These are phyloP conservation scores for Thecophora atra DNA, from an alignment of 2,888 invertebrate genomes.

Conservation along the genomic window DNA sequence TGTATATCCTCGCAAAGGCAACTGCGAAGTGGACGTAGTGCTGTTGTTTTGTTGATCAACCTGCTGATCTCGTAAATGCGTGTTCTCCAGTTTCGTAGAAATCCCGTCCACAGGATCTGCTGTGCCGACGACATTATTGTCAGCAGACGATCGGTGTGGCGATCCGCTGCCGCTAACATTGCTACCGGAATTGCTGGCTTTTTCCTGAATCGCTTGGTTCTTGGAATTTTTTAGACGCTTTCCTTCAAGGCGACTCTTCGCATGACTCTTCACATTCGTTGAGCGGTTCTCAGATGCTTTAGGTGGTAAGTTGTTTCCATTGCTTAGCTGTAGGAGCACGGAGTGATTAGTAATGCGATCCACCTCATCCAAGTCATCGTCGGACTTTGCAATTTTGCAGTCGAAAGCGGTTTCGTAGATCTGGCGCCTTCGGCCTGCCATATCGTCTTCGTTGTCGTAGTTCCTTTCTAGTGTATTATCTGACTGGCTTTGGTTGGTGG, in stretches of 20 bases:
- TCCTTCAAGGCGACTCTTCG: slow-evolving; percentile 58
- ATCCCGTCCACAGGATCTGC: slow-evolving; percentile 46
- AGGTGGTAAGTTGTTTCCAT: slow-evolving; percentile 52
- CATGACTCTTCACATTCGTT: slow-evolving; percentile 48
- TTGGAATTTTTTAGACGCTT: slow-evolving; percentile 64
- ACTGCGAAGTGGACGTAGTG: slow-evolving; percentile 68
- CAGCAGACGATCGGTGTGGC: slow-evolving; percentile 33
- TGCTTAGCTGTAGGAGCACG: slow-evolving; percentile 72
- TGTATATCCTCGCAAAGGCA: slow-evolving; percentile 77
- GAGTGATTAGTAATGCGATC: slow-evolving; percentile 85
- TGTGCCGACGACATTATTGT: slow-evolving; percentile 25
- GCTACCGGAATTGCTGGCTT: slow-evolving; percentile 48
- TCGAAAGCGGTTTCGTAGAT: slow-evolving; percentile 92
- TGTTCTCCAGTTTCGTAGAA: slow-evolving; percentile 70
- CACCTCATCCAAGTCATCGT: slow-evolving; percentile 81
- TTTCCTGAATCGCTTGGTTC: slow-evolving; percentile 63
- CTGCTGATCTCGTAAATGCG: slow-evolving; percentile 67
- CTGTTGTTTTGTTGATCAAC: slow-evolving; percentile 64
- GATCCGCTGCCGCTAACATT: slow-evolving; percentile 47
- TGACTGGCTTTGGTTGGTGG: slow-evolving; percentile 27
- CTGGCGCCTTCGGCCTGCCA: slow-evolving; percentile 74
- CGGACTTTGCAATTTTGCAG: slow-evolving; percentile 83
- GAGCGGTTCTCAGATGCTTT: slow-evolving; percentile 66
- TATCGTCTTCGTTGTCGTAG: slow-evolving; percentile 64
- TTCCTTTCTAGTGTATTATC: slow-evolving; percentile 38